Percentiles rank a stretch among this genome's conserved stretches.
phyloP scores from a whole-genome alignment of 2,797 vertebrate genomes.

The Novumbra hubbsi region DNA sequence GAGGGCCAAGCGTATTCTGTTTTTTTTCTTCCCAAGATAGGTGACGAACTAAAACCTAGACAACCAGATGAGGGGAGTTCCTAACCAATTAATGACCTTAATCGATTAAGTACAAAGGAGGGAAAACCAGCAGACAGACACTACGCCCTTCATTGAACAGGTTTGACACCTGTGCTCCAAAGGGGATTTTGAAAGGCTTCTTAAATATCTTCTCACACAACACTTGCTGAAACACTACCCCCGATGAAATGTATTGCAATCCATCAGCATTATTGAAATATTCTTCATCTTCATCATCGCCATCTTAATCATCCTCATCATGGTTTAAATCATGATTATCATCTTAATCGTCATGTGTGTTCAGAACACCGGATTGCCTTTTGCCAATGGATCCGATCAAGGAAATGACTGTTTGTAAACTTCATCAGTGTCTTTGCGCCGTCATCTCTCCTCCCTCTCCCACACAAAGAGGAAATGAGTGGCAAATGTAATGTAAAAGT shows the following conservation, averaged over 20 bases:
- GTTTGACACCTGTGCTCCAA: too few relatives aligned
- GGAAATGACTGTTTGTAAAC: conserved; percentile 62
- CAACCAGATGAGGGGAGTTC: too few relatives aligned
- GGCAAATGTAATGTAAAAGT: conserved; percentile 40
- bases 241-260: neutral
- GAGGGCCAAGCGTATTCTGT: too few relatives aligned
- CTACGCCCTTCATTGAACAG: too few relatives aligned
- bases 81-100: too few relatives aligned
- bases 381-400: conserved; percentile 52
- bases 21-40: too few relatives aligned
- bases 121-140: neutral
- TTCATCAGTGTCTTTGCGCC: conserved; percentile 42
- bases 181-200: neutral
- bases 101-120: too few relatives aligned
- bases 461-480: conserved; percentile 48
- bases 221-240: neutral
- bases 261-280: neutral
- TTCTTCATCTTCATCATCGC: neutral
- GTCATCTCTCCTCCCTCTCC: conserved; percentile 38
- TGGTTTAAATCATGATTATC: conserved; percentile 7
- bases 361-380: conserved; percentile 25
- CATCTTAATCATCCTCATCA: neutral
- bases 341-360: conserved; percentile 16
- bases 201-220: neutral
- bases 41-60: too few relatives aligned